These are phyloP conservation scores for Anolis sagrei DNA, from an alignment of 2,113 vertebrate genomes.

Conservation along the genomic window DNA sequence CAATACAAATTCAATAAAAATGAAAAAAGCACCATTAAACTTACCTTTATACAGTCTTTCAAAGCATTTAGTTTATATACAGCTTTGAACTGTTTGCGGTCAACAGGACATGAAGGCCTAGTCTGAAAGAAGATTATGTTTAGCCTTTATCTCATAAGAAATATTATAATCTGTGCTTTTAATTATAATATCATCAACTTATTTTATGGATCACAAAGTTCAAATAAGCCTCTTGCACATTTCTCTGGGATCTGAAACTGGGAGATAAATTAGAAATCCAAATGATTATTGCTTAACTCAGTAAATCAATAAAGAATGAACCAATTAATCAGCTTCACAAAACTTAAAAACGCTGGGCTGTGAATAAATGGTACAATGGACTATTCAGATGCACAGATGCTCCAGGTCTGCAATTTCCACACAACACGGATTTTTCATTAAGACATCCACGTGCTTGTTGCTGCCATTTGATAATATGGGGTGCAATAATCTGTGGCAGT, in stretches of 20 bases:
- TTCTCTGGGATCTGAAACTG: neutral
- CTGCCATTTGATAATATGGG: too few relatives aligned
- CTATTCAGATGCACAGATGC: too few relatives aligned
- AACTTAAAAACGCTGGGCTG: neutral
- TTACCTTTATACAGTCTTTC: conserved; percentile 76
- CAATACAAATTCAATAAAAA: neutral
- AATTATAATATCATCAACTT: neutral
- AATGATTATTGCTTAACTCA: neutral
- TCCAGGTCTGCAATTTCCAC: too few relatives aligned
- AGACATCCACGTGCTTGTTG: too few relatives aligned
- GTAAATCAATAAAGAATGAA: neutral
- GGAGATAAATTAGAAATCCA: neutral
- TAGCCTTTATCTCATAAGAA: conserved; percentile 8
- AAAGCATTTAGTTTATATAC: conserved; percentile 82
- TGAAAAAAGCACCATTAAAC: neutral
- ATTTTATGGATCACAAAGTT: neutral
- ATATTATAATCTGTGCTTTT: neutral
- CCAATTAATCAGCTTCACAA: neutral
- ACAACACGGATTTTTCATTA: too few relatives aligned
- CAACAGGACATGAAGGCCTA: conserved; percentile 90
- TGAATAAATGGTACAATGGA: neutral
- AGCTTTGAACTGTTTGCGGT: conserved; percentile 88
- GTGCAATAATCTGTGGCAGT: too few relatives aligned
- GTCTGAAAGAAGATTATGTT: conserved; percentile 78
- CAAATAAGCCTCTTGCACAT: neutral